Evolutionary conservation across 2,888 invertebrate genomes (phyloP), one percentile per base, ranked within the genome.

Genomic region (Drosophila mayaguana): DNA sequence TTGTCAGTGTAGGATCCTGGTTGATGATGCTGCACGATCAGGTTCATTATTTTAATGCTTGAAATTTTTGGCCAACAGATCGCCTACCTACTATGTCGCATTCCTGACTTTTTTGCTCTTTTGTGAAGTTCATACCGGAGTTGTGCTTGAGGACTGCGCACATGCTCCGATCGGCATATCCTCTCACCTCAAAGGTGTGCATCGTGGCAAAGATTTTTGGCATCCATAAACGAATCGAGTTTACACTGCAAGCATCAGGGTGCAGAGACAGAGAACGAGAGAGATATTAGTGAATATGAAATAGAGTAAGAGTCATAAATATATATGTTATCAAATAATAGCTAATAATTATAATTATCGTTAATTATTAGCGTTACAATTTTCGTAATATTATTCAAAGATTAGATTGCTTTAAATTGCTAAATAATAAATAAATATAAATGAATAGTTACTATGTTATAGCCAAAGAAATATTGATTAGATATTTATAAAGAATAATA

Each of bases 161-260:
- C 72, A 92, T 83, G 57, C 81, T 88, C 25, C 45, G 65, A 11
- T 72, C 67, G 4, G 38, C 48, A 2, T 61, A 20, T 3, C 76
- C 70, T 38, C 63, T 89, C 51, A 91, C 91, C 48, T 93, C 91
- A 71, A 93, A 93, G 16, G 92, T 92, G 45, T 93, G 93, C 43
- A 96, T 95, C 91, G 96, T 95, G 57, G 96, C 95, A 74, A 97
- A 97, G 36, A 97, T 94, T 90, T 97, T 96, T 0, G 97, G 97
- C 81, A 97, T 94, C 97, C 97, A 97, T 45, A 97, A 94, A 28
- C 97, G 95, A 54, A 97, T 93, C 0, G 97, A 96, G 89, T 97
- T 97, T 59, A 96, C 93, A 18, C 96, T 96, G 56, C 12, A 51
- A 50, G 7, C 8, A 8, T 16, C 7, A 53, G 36, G 3, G 34